A percentile compares a stretch with the other conserved stretches of the same genome.
phyloP scores from a whole-genome alignment of 2,113 vertebrate species.

The Quiscalus mexicanus region DNA sequence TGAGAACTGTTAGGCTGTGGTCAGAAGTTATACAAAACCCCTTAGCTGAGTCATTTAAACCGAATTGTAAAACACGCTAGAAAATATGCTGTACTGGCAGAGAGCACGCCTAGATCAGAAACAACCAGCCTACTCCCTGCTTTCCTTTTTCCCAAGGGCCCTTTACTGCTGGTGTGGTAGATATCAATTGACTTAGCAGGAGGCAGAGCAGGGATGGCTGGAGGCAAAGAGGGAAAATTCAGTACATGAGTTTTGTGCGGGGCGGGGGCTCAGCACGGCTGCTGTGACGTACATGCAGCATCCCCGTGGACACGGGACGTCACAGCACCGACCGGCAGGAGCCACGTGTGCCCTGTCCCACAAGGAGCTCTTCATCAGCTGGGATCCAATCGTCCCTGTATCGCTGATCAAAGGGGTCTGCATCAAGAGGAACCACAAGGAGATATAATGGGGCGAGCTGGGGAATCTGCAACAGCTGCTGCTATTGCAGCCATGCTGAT shows the following conservation, averaged over 20 bases:
- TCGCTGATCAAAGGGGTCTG: not conserved
- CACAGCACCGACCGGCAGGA: not conserved
- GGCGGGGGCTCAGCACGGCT: not conserved
- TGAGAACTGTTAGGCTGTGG: constrained; percentile 27
- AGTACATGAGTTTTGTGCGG: not conserved
- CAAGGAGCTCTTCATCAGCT: not conserved
- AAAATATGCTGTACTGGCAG: constrained; percentile 51
- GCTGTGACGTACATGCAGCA: fast-evolving
- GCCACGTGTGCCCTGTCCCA: not conserved
- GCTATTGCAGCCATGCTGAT: fast-evolving
- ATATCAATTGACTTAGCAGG: constrained; percentile 12
- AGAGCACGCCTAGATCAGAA: not conserved
- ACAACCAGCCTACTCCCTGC: constrained; percentile 7
- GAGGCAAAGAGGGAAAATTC: constrained; percentile 18
- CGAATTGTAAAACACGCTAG: constrained; percentile 25
- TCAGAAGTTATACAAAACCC: constrained; percentile 39
- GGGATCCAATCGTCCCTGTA: not conserved
- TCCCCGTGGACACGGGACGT: fast-evolving
- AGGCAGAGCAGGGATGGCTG: constrained; percentile 15
- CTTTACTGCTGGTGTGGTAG: not conserved
- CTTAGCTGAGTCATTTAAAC: constrained; percentile 40
- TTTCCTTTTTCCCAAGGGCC: constrained; percentile 26
- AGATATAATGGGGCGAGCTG: fast-evolving
- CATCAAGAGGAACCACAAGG: not conserved
- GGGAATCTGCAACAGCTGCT: not conserved